Base-by-base conservation (phyloP, 2,113 vertebrate genomes). In the Macroglossus sobrinus region DNA sequence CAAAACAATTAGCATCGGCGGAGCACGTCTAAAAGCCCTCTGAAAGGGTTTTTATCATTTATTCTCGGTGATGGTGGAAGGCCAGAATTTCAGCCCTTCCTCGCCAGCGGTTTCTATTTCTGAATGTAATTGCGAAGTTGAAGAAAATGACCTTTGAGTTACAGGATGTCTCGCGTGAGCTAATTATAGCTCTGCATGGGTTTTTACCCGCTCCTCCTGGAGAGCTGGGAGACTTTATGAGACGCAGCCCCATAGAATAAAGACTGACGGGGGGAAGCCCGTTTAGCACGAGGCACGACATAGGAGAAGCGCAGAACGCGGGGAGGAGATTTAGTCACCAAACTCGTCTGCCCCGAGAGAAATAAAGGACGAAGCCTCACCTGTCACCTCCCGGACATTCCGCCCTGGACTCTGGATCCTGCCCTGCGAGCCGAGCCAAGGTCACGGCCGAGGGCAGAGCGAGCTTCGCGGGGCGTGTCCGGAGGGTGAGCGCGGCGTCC, bases 321-420 rank as follows among this genome's bases (percentile, higher is more conserved):
- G 30, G 0, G 35, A 22, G 8, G 28, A 19, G 53, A 0, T 1
- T 2, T 0, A 15, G 78, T 13, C 28, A 7, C 13, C 18, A 0
- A 28, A 45, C 61, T 12, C 0, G 14, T 18, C 10, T 1, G 0
- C 14, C 7, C 21, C 0, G 2, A 33, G 16, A 55, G 12, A 4
- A 18, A 18, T 4, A 10, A 35, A 74, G 9, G 3, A 0, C 0
- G 7, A 12, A 28, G 9, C 1, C 0, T 18, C 40, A 0, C 30
- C 59, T 40, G 0, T 35, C 16, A 12, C 1, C 66, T 24, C 61
- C 45, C 1, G 2, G 18, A 40, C 1, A 3, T 30, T 16, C 47
- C 7, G 0, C 38, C 3, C 11, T 3, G 4, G 33, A 35, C 72
- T n/a, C 50, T 14, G 1, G 2, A 0, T 33, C n/a, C 12, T 12